Conservation (phyloP, 37 sponge, comb jelly and placozoan species). For the Eunapius fragilis region DNA sequence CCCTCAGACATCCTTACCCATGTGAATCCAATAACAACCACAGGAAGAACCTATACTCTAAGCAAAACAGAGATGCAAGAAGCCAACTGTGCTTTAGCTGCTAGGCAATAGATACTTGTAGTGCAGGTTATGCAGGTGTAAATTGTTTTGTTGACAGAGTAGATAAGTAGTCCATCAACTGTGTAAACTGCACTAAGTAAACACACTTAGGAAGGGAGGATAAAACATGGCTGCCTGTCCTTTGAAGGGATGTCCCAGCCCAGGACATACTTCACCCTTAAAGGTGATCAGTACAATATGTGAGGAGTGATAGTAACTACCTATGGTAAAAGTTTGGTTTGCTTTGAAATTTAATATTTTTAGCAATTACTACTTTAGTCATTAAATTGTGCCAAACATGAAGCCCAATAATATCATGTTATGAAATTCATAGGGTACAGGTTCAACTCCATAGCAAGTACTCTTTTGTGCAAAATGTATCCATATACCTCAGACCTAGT, state of each 20-base stretch:
- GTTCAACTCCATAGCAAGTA: neutral
- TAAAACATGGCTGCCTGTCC: neutral
- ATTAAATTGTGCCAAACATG: neutral
- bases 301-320: neutral
- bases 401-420: neutral
- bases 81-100: neutral
- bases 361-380: neutral
- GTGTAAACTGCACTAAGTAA: neutral
- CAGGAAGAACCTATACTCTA: conserved; percentile 13
- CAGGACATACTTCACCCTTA: neutral
- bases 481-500: neutral
- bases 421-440: neutral
- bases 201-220: neutral
- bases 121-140: neutral
- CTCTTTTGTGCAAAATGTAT: neutral
- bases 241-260: neutral
- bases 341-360: neutral
- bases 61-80: neutral
- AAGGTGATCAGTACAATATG: neutral
- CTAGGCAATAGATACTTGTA: neutral
- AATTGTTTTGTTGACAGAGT: neutral
- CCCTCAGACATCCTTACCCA: neutral
- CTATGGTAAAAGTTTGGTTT: neutral
- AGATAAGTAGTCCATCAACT: neutral
- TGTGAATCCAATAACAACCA: conserved; percentile 32